Evolutionary conservation across 2,888 invertebrate species (phyloP), one percentile per base, ranked within the genome.

Genomic region (Sarcophaga caerulescens): DNA sequence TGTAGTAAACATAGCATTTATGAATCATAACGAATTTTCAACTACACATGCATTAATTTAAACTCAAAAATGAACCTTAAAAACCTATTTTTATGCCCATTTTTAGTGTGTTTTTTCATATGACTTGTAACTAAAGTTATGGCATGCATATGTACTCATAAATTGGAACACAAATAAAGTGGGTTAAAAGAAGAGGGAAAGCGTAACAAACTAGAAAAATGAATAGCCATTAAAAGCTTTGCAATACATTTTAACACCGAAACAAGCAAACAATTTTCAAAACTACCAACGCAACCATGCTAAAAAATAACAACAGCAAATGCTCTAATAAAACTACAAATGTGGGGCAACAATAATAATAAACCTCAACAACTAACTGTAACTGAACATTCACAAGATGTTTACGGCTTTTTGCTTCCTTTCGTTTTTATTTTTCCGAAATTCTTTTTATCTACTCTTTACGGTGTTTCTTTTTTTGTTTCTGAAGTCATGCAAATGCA

Each of bases 201-300:
- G 17, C 12, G 17, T 14, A 52, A 14, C 17, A 14, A 52, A 12
- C 12, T 52, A 45, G 21, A 59, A 19, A 57, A 70, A 60, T 57
- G 52, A 70, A 63, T 70, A 44, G 57, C 5, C 17, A 23, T 79
- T 47, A 62, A 52, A 78, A 25, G 8, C n/a, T 5, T 25, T 60
- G 25, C 11, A 44, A 17, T 65, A 65, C 44, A 65, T 23, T 14
- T 23, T n/a, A 70, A 62, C 35, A 71, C 21, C 35, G 3, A 63
- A 71, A 14, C 23, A 63, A 25, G 47, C 62, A 70, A 8, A 23
- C 19, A 52, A 52, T 62, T 23, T 11, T 21, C n/a, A 80, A n/a
- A 59, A 59, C n/a, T 45, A 57, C 3, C n/a, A 59, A n/a, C 44
- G 52, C 52, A 52, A 17, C 52, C 2, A 47, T 5, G 35, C 6